Conservation (phyloP, 2,888 invertebrate species). For the Troglohyphantes excavatus region DNA sequence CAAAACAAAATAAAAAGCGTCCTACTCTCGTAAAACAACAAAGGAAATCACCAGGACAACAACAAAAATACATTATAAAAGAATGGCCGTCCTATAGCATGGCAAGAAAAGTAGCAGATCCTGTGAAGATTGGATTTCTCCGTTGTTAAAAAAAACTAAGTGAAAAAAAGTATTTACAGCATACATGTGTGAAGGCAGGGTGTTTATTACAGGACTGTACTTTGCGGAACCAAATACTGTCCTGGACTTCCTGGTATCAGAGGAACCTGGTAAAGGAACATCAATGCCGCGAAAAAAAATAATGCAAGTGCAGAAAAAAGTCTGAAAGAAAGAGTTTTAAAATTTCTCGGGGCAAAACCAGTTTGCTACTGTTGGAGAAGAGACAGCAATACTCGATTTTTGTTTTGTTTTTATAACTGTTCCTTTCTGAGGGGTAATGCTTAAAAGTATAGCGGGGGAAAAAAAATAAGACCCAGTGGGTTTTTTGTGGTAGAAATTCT, state of each 20-base stretch:
- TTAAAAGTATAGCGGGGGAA: background rate
- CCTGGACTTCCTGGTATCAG: slow-evolving; percentile 24
- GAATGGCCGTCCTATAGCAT: slow-evolving; percentile 49
- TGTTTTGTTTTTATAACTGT: slow-evolving; percentile 22
- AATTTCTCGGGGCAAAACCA: slow-evolving; percentile 58
- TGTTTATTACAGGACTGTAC: slow-evolving; percentile 38
- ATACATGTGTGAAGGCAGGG: background rate
- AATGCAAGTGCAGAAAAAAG: background rate
- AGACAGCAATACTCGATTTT: background rate
- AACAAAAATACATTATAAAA: slow-evolving; percentile 38
- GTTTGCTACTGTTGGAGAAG: slow-evolving; percentile 30
- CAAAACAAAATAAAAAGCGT: slow-evolving; percentile 14
- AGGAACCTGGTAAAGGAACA: slow-evolving; percentile 7
- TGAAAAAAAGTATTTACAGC: background rate
- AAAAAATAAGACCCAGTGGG: background rate
- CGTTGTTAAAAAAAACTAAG: slow-evolving; percentile 6
- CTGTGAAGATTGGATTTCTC: slow-evolving; percentile 66
- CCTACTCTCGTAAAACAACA: slow-evolving; percentile 46
- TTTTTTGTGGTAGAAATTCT: background rate
- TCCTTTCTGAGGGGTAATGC: slow-evolving; percentile 4
- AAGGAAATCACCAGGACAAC: slow-evolving; percentile 35
- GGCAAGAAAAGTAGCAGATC: slow-evolving; percentile 58
- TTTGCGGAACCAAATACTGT: slow-evolving; percentile 51
- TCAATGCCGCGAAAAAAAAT: background rate
- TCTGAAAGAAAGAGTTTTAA: slow-evolving; percentile 20